Conservation (phyloP, 1,140 invertebrate genomes). For the Antheraea pernyi region DNA sequence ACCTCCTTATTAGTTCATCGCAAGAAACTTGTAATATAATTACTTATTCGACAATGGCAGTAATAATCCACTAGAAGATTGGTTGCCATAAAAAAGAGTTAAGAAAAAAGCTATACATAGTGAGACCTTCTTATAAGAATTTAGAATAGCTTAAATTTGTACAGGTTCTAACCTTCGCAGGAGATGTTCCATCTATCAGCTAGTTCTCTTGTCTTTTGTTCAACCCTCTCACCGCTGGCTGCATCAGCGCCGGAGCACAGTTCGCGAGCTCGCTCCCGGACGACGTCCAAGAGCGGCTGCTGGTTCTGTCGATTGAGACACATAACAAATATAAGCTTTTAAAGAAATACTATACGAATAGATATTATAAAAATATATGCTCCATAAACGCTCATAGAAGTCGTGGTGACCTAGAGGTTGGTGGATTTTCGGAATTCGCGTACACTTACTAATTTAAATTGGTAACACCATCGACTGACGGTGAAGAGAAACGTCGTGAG, state of each 20-base stretch:
- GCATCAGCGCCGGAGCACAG: constrained; percentile 72
- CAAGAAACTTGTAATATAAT: too few species aligned
- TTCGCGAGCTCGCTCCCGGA: constrained; percentile 74
- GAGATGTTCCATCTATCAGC: constrained; percentile 88
- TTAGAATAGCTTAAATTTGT: background rate
- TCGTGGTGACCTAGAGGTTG: too few species aligned
- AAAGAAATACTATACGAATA: background rate
- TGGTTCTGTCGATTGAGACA: constrained; percentile 54
- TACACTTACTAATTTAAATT: too few species aligned
- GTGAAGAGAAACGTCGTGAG: too few species aligned
- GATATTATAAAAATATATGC: background rate
- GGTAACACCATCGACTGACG: too few species aligned
- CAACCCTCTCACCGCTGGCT: constrained; percentile 64
- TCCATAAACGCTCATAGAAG: too few species aligned
- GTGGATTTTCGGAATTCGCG: too few species aligned
- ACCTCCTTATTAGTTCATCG: too few species aligned
- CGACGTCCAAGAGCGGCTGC: constrained; percentile 74
- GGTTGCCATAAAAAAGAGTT: too few species aligned
- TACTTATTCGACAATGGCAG: too few species aligned
- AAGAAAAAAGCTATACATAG: background rate
- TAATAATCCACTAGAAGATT: too few species aligned
- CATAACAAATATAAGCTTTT: background rate
- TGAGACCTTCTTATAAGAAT: too few species aligned
- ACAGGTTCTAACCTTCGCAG: constrained; percentile 82
- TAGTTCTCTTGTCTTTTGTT: constrained; percentile 75